Evolutionary conservation across 2,797 vertebrate species (phyloP).

Genomic region (Falco berigora): DNA sequence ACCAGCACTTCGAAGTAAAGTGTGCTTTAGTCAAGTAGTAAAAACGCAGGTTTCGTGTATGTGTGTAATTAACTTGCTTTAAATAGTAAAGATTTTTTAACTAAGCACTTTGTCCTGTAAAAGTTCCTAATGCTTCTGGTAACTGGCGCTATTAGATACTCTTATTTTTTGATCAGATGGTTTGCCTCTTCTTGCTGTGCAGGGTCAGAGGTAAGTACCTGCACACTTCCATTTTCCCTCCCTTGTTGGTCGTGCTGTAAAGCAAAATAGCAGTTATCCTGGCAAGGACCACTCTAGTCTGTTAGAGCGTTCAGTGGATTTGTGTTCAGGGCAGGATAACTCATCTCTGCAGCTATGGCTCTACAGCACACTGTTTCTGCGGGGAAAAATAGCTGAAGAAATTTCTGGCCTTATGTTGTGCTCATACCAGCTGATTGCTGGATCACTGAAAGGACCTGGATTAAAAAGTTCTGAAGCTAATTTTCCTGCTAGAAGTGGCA

Average conservation of each 20-base stretch:
- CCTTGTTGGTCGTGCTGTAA: background rate
- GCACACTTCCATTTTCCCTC: background rate
- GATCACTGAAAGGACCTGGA: background rate
- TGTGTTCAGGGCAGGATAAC: background rate
- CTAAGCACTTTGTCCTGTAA: background rate
- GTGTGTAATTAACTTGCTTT: background rate
- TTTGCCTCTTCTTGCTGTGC: background rate
- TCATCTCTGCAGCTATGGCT: background rate
- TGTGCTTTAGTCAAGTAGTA: background rate
- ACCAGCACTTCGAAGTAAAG: background rate
- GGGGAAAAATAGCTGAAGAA: background rate
- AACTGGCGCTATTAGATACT: background rate
- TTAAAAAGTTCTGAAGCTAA: background rate
- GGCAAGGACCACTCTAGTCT: background rate
- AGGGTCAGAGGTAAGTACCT: background rate
- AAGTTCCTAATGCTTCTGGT: background rate
- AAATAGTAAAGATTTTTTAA: background rate
- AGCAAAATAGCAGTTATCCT: background rate
- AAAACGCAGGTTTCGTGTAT: background rate
- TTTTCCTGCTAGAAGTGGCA: background rate
- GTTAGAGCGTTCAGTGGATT: background rate
- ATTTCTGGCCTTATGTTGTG: background rate
- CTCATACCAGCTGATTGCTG: background rate
- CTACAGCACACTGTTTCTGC: background rate
- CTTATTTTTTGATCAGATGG: background rate